Evolutionary conservation across 2,113 vertebrate genomes (phyloP), one percentile per base, ranked within the genome.

Genomic region (Canis aureus): DNA sequence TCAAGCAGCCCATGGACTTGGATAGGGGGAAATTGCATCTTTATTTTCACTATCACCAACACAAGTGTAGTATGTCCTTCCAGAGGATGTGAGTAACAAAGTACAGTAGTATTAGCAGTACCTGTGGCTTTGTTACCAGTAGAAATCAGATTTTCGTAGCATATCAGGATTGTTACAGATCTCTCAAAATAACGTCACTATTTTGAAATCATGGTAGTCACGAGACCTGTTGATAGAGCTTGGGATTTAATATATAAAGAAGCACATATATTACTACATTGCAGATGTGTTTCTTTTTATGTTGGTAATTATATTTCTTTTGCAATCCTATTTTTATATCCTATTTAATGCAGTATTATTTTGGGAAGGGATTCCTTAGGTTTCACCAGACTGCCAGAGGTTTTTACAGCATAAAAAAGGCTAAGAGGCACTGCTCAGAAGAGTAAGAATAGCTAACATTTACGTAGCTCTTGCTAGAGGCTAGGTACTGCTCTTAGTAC

Each of bases 131-230:
- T 85, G 86, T 89, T 55, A 94, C 71, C 62, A 96, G 81, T 3
- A 55, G 22, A 88, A 94, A 87, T 94, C 35, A 87, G 51, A 88
- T 94, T 94, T 94, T 87, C 74, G 60, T 87, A 83, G 84, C 19
- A 16, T 73, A 91, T 71, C 74, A 91, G 35, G 35, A 35, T 71
- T 91, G 92, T 71, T 94, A 43, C 85, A 78, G 15, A 89, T 78
- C 85, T 83, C 62, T 83, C 29, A 38, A 88, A 97, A 88, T 88
- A 69, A 79, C 20, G 66, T 64, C 55, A 94, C 51, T 71, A 80
- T 89, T 89, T 85, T 66, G 82, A 80, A 96, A 78, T 79, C 25
- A 79, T 83, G 53, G 53, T 88, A 78, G 81, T 57, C 9, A 78
- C 35, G 64, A 91, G 55, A 88, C 19, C 60, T 87, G 59, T 95